Conservation (phyloP, 1,140 invertebrate genomes). For the Atta cephalotes region DNA sequence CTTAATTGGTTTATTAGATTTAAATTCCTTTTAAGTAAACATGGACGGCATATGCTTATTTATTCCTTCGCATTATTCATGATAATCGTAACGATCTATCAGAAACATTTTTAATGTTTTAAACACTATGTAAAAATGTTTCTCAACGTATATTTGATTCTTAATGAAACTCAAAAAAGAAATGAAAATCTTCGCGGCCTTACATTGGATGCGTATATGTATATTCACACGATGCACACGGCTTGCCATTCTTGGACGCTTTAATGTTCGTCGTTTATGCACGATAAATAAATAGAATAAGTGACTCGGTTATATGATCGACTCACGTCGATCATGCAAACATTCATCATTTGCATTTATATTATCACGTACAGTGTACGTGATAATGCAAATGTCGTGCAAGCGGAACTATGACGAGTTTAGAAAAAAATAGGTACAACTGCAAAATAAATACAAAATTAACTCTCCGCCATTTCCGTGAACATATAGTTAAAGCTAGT, state of each 20-base stretch:
- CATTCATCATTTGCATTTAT: slow-evolving; percentile 25
- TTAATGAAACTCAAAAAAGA: neutral
- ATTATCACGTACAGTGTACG: slow-evolving; percentile 2
- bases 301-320: slow-evolving; percentile 52
- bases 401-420: neutral
- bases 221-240: neutral
- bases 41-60: neutral
- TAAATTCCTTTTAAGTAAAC: too few relatives aligned
- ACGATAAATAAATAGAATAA: slow-evolving; percentile 61
- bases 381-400: slow-evolving; percentile 42
- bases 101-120: neutral
- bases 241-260: slow-evolving; percentile 15
- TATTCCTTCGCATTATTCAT: neutral
- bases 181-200: neutral
- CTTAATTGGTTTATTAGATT: too few relatives aligned
- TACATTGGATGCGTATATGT: slow-evolving; percentile 22
- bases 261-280: slow-evolving; percentile 52
- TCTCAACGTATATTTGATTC: slow-evolving; percentile 1
- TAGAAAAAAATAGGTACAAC: neutral
- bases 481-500: neutral
- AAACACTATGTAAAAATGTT: slow-evolving; percentile 41
- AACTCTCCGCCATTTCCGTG: neutral
- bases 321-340: slow-evolving; percentile 43
- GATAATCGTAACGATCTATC: neutral
- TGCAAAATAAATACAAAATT: slow-evolving; percentile 15